phyloP scores from a whole-genome alignment of 2,888 invertebrate species.

The Nemapogon koenigi region DNA sequence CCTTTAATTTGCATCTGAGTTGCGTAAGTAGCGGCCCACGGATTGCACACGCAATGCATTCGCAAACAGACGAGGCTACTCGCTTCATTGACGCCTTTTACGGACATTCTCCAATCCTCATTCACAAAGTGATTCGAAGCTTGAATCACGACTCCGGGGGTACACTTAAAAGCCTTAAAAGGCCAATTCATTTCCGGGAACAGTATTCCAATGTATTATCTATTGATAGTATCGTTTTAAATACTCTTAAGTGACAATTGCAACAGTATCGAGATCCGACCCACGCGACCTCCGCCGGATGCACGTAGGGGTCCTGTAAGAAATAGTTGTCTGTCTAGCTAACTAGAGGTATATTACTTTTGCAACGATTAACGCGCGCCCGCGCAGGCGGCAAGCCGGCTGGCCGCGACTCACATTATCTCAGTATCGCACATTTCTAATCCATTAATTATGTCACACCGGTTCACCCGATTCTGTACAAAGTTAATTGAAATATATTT shows the following conservation, averaged over 20 bases:
- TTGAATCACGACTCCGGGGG: neutral
- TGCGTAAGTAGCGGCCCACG: constrained; percentile 29
- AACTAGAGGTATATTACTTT: constrained; percentile 31
- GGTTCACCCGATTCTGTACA: constrained; percentile 25
- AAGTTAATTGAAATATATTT: constrained; percentile 44
- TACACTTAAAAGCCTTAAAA: neutral
- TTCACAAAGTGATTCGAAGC: constrained; percentile 25
- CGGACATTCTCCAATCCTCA: constrained; percentile 31
- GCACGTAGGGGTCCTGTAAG: constrained; percentile 56
- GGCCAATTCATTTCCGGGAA: constrained; percentile 3
- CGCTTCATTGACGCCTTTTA: constrained; percentile 39
- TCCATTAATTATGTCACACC: constrained; percentile 54
- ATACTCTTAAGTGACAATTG: constrained; percentile 50
- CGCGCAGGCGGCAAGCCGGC: constrained; percentile 48
- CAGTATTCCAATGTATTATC: constrained; percentile 4
- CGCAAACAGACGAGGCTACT: constrained; percentile 14
- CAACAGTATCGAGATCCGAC: constrained; percentile 28
- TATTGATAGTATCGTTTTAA: constrained; percentile 24
- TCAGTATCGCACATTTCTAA: constrained; percentile 50
- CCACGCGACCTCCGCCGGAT: constrained; percentile 53
- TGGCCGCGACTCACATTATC: constrained; percentile 45
- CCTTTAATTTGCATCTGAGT: constrained; percentile 32
- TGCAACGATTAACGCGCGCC: constrained; percentile 33
- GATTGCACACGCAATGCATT: constrained; percentile 26
- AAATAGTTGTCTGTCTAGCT: constrained; percentile 44